These are phyloP conservation scores for Tetrapedia diversipes DNA, from an alignment of 2,888 invertebrate species.

Conservation along the genomic window DNA sequence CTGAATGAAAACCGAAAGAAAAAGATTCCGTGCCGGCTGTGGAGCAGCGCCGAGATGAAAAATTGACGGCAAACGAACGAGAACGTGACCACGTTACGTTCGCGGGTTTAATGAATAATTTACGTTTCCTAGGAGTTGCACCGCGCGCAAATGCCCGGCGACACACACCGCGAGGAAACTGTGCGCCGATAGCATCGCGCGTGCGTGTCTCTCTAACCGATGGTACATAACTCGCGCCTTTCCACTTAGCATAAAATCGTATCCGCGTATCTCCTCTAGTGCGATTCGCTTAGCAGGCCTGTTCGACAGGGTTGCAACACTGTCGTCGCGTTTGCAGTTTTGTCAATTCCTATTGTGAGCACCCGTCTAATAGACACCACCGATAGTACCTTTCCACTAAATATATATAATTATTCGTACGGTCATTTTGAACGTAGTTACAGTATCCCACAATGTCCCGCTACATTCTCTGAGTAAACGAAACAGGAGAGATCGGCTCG, in stretches of 20 bases:
- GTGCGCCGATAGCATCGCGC: constrained; percentile 68
- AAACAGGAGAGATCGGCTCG: too few relatives aligned
- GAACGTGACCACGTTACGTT: constrained; percentile 45
- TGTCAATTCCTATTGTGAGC: too few relatives aligned
- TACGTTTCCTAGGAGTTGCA: constrained; percentile 63
- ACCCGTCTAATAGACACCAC: too few relatives aligned
- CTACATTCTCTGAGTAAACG: too few relatives aligned
- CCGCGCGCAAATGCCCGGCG: constrained; percentile 46
- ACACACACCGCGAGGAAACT: constrained; percentile 52
- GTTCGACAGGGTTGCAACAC: constrained; percentile 27
- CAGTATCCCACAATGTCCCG: too few relatives aligned
- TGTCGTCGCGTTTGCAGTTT: too few relatives aligned
- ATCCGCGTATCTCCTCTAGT: constrained; percentile 47
- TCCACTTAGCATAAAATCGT: constrained; percentile 56
- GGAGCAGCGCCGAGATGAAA: constrained; percentile 1
- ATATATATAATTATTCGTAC: too few relatives aligned
- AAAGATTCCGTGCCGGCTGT: background rate
- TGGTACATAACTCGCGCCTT: constrained; percentile 42
- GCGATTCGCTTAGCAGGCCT: constrained; percentile 25
- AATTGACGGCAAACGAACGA: constrained; percentile 20
- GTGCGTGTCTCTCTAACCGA: constrained; percentile 40
- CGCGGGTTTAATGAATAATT: constrained; percentile 72
- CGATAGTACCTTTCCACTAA: too few relatives aligned
- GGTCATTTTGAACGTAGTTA: too few relatives aligned
- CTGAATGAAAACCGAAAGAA: constrained; percentile 19